Evolutionary conservation across 2,113 vertebrate species (phyloP).

Genomic region (Eolophus roseicapilla): DNA sequence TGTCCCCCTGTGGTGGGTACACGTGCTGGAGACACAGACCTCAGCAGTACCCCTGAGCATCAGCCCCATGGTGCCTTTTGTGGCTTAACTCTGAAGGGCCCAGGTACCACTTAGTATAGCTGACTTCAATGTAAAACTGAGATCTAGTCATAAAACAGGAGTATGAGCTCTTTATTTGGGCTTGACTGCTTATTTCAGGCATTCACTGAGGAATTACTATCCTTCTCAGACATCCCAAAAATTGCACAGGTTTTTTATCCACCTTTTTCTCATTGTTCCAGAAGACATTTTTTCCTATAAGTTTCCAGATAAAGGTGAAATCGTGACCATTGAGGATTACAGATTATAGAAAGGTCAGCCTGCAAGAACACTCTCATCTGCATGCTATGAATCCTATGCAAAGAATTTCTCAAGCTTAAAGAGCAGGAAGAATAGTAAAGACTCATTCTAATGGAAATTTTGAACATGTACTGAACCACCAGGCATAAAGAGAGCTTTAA

Average conservation of each 20-base stretch:
- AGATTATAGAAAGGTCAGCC: conserved; percentile 22
- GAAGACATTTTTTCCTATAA: not conserved
- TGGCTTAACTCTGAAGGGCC: not conserved
- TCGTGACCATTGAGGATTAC: not conserved
- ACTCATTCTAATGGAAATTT: not conserved
- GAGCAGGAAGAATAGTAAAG: not conserved
- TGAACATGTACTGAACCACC: not conserved
- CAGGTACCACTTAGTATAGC: not conserved
- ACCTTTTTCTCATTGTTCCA: not conserved
- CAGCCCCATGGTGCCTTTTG: not conserved
- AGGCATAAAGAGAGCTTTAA: not conserved
- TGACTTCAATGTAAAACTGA: not conserved
- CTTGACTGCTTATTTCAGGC: not conserved
- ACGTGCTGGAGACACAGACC: accelerated
- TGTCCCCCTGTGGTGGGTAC: not conserved
- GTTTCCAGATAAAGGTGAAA: not conserved
- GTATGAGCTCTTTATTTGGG: not conserved
- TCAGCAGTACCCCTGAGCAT: not conserved
- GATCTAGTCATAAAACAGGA: not conserved
- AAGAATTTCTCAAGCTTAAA: not conserved
- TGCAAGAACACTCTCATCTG: not conserved
- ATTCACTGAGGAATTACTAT: not conserved
- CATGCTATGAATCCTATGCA: not conserved
- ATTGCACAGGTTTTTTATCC: not conserved
- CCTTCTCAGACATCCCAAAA: not conserved